A percentile compares a stretch with the other conserved stretches of the same genome.
phyloP scores from a whole-genome alignment of 2,113 vertebrate species.

The Tragelaphus scriptus region DNA sequence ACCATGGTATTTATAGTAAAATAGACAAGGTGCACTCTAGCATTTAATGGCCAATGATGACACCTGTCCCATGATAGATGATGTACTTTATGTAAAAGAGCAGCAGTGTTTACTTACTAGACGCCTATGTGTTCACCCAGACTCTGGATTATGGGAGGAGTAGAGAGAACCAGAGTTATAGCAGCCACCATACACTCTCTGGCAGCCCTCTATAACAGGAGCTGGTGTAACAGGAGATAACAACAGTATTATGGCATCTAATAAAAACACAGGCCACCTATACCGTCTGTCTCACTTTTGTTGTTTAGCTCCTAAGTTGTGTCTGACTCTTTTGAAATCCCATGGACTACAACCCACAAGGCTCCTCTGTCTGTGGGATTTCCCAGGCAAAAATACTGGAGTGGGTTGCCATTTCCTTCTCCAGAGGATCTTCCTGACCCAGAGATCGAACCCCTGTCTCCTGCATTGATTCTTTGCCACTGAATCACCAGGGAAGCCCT shows the following conservation, averaged over 20 bases:
- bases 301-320: not conserved
- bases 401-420: not conserved
- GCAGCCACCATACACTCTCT: accelerated
- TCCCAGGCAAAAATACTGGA: not conserved
- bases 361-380: not conserved
- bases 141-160: not conserved
- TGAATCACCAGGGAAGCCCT: not conserved
- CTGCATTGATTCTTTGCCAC: not conserved
- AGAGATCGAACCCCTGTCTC: not conserved
- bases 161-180: not conserved
- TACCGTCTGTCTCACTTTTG: not conserved
- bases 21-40: not conserved
- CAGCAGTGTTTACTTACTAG: not conserved
- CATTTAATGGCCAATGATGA: not conserved
- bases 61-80: not conserved
- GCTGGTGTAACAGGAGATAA: not conserved
- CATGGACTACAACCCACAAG: not conserved
- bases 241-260: not conserved
- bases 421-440: not conserved
- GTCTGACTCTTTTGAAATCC: not conserved
- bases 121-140: not conserved
- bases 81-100: not conserved
- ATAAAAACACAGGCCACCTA: not conserved
- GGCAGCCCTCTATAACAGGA: not conserved
- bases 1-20: not conserved